These are phyloP conservation scores for Temnopleurus reevesii DNA, from an alignment of 53 echinoderm and acorn worm genomes.

Conservation along the genomic window DNA sequence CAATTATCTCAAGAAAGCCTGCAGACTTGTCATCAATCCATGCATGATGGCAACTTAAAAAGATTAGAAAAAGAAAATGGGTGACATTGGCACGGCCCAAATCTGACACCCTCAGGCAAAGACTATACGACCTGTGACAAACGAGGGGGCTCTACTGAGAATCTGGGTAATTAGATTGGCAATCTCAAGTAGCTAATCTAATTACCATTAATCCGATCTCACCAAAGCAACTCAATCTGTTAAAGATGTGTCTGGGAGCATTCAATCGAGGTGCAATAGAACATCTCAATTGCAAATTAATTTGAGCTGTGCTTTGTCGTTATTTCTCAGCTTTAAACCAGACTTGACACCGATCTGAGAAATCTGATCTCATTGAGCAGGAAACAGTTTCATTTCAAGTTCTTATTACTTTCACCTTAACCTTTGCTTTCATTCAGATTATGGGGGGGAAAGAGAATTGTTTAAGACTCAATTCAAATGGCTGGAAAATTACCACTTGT, in stretches of 20 bases:
- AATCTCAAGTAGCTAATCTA: slow-evolving; percentile 47
- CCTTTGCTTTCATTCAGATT: not conserved
- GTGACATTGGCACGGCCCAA: not conserved
- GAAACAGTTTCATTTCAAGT: not conserved
- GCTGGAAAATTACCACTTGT: no score
- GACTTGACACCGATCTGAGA: not conserved
- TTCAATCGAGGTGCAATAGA: not conserved
- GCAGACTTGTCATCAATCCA: not conserved
- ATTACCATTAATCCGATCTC: slow-evolving; percentile 38
- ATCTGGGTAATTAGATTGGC: slow-evolving; percentile 51
- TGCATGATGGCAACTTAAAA: not conserved
- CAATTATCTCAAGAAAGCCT: not conserved
- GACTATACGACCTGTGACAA: slow-evolving; percentile 5
- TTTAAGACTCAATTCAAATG: no score
- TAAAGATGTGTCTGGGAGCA: slow-evolving; percentile 14
- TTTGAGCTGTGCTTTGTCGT: not conserved
- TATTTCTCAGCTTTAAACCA: not conserved
- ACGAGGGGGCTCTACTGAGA: slow-evolving; percentile 25
- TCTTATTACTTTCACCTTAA: not conserved
- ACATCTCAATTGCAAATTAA: not conserved
- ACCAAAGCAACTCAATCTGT: slow-evolving; percentile 16
- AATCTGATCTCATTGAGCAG: not conserved
- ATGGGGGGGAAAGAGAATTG: no score
- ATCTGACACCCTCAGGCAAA: not conserved
- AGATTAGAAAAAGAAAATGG: not conserved